Base-by-base conservation (phyloP, 2,113 vertebrate species). In the Oryzias celebensis region DNA sequence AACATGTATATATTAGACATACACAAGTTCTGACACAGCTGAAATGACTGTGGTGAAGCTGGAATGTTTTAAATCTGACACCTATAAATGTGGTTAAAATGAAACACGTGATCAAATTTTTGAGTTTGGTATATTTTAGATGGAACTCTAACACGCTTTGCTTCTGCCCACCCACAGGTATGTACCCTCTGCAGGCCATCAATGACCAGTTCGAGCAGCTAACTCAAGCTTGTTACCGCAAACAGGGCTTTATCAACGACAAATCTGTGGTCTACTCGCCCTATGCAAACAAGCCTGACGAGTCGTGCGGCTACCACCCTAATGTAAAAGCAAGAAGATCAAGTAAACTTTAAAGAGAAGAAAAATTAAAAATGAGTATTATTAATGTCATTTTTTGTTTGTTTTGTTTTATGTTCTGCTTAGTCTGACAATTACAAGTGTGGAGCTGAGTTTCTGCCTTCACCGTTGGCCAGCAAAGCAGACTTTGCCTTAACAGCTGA, bases 361-460 rank as follows among this genome's bases (percentile, higher is more conserved):
- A 48, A n/a, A 8, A 20, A 18, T 8, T 13, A 45, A 7, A 7
- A 20, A 12, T 12, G 3, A 48, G n/a, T 6, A 20, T 6, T 6
- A 3, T 10, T 20, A 10, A 48, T 48, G n/a, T 20, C 1, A 13
- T 36, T 10, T 12, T 36, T 7, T 47, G 1, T 41, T 26, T 4
- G 31, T 20, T 14, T 2, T 18, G 1, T 47, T 14, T 1, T 61
- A 8, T 18, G 17, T 47, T 48, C 43, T 31, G 0, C 42, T 61
- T 0, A 1, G 58, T 18, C 69, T 70, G 71, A 68, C 61, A 1
- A 7, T 62, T 95, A 92, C 80, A 85, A 49, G 1, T 99, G 97
- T 48, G 96, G 97, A 45, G 95, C 88, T 0, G 97, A 99, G 75
- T 95, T 96, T 82, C 91, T 99, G 70, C 95, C 96, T 0, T 96